Conservation (phyloP, 2,888 invertebrate genomes). For the Ochropacha duplaris region DNA sequence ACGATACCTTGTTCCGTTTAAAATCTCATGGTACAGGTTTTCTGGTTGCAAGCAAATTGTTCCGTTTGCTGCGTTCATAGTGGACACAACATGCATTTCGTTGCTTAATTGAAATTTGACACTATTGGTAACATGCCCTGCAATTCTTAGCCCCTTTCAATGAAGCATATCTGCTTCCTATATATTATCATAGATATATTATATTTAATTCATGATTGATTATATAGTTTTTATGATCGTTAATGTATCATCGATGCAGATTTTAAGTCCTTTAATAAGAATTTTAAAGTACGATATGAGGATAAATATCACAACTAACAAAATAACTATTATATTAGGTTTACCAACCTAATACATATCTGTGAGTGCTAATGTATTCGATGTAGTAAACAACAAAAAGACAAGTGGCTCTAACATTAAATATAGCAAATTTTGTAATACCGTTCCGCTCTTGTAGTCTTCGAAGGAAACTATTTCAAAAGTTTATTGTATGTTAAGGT, state of each 20-base stretch:
- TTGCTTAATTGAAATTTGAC: slow-evolving; percentile 18
- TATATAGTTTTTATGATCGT: neutral
- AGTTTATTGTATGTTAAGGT: slow-evolving; percentile 31
- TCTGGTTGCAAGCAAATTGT: slow-evolving; percentile 10
- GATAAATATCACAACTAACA: too few relatives aligned
- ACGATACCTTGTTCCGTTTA: neutral
- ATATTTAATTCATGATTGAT: too few relatives aligned
- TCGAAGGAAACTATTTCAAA: slow-evolving; percentile 35
- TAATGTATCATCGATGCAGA: too few relatives aligned
- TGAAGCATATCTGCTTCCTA: neutral
- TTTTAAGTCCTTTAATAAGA: too few relatives aligned
- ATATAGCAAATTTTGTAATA: slow-evolving; percentile 23
- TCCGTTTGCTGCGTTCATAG: slow-evolving; percentile 16
- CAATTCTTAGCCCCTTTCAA: neutral
- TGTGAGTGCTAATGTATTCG: neutral
- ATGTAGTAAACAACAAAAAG: slow-evolving; percentile 4
- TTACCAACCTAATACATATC: neutral
- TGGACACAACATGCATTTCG: slow-evolving; percentile 7
- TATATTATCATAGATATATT: too few relatives aligned
- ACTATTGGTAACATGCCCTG: slow-evolving; percentile 1
- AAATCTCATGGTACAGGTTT: neutral
- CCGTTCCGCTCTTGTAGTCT: slow-evolving; percentile 33
- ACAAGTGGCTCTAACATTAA: slow-evolving; percentile 1
- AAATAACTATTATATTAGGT: too few relatives aligned
- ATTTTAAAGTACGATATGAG: too few relatives aligned